Conservation (phyloP, 2,888 invertebrate genomes). For the Tyria jacobaeae region DNA sequence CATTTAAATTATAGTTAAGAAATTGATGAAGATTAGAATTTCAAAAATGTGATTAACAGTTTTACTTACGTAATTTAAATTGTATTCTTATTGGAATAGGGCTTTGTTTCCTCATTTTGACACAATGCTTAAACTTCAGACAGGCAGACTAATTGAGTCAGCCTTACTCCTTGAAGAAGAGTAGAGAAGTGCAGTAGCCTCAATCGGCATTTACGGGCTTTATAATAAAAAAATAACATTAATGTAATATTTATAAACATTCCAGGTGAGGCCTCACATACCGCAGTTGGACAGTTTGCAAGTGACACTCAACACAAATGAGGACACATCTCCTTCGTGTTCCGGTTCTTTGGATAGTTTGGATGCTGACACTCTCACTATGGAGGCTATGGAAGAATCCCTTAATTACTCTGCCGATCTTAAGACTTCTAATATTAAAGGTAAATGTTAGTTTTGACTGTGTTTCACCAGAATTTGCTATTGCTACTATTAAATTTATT, state of each 20-base stretch:
- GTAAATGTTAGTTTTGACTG: constrained; percentile 47
- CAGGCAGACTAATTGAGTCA: no score
- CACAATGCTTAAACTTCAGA: no score
- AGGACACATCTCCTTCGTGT: constrained; percentile 79
- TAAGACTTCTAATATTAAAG: constrained; percentile 79
- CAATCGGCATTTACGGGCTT: no score
- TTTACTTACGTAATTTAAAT: no score
- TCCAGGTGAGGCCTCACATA: constrained; percentile 89
- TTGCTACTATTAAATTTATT: neutral
- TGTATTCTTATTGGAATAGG: no score
- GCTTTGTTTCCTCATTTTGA: no score
- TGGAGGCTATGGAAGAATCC: constrained; percentile 81
- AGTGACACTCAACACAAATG: constrained; percentile 75
- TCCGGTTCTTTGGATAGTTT: constrained; percentile 81
- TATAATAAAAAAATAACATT: no score
- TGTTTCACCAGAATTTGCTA: neutral
- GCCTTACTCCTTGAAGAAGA: no score
- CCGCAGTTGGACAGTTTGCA: constrained; percentile 89
- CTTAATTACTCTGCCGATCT: constrained; percentile 75
- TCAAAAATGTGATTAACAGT: no score
- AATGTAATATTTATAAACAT: constrained; percentile 28
- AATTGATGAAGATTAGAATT: no score
- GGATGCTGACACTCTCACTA: constrained; percentile 77
- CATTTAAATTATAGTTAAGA: no score
- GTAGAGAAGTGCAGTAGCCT: no score